These are phyloP conservation scores for Battus philenor DNA, from an alignment of 1,140 invertebrate species.

Conservation along the genomic window DNA sequence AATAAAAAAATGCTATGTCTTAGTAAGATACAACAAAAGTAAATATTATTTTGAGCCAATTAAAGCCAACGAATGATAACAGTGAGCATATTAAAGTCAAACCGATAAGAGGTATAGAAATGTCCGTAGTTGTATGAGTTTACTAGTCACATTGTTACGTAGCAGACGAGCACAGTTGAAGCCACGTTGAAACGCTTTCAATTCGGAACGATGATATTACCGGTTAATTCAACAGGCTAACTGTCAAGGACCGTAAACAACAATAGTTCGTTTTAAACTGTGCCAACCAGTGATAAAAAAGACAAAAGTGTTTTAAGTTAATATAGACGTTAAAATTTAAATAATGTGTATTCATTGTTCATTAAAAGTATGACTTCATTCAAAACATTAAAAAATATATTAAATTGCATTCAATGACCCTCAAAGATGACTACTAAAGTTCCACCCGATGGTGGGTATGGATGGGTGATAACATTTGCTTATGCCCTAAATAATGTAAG, in stretches of 20 bases:
- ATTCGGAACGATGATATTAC: slow-evolving; percentile 10
- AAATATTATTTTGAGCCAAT: slow-evolving; percentile 37
- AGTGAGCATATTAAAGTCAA: slow-evolving; percentile 42
- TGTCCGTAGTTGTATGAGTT: slow-evolving; percentile 22
- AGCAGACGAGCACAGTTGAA: slow-evolving; percentile 12
- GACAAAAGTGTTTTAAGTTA: not conserved
- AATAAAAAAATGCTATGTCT: not conserved
- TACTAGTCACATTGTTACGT: slow-evolving; percentile 20
- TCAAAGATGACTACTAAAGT: slow-evolving; percentile 45
- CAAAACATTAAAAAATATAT: too few species aligned
- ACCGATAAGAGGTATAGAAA: slow-evolving; percentile 46
- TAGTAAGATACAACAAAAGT: slow-evolving; percentile 25
- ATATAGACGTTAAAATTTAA: not conserved
- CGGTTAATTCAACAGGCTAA: slow-evolving; percentile 1
- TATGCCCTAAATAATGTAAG: slow-evolving; percentile 81
- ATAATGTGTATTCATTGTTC: not conserved
- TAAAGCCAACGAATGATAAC: slow-evolving; percentile 48
- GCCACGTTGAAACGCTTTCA: slow-evolving; percentile 5
- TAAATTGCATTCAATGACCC: too few species aligned
- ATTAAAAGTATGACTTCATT: slow-evolving; percentile 4
- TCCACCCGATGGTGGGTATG: slow-evolving; percentile 83
- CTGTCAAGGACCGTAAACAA: slow-evolving; percentile 7
- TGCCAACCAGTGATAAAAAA: too few species aligned
- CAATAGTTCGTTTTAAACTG: too few species aligned
- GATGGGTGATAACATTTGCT: slow-evolving; percentile 81